phyloP scores from a whole-genome alignment of 23 tunicate species.

The Trididemnum clinides region DNA sequence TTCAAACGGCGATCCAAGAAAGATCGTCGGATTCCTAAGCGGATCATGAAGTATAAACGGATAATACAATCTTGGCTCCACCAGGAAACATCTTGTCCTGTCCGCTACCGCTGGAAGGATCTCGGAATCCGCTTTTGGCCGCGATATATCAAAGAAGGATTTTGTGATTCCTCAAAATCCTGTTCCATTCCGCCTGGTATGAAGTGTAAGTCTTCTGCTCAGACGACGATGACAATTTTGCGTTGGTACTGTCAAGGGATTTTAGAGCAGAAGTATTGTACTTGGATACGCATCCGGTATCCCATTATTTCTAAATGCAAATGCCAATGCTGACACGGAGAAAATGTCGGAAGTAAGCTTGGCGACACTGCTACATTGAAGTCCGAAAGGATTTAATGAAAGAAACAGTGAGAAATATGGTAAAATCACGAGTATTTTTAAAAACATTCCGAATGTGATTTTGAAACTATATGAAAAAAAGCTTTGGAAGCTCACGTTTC shows the following conservation, averaged over 20 bases:
- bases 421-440: not conserved
- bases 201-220: constrained; percentile 61
- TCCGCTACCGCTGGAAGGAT: constrained; percentile 78
- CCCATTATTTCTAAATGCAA: constrained; percentile 77
- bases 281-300: constrained; percentile 59
- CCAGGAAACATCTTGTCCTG: constrained; percentile 71
- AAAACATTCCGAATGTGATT: no score
- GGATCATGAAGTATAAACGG: constrained; percentile 25
- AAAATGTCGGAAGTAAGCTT: no score
- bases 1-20: constrained; percentile 34
- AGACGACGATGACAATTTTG: constrained; percentile 44
- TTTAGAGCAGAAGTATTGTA: constrained; percentile 64
- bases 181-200: constrained; percentile 86
- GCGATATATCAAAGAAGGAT: constrained; percentile 75
- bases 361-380: no score
- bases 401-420: no score
- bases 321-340: constrained; percentile 81
- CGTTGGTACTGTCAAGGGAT: constrained; percentile 90
- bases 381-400: no score
- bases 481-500: no score
- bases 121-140: constrained; percentile 87
- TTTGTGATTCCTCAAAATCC: constrained; percentile 66
- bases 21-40: not conserved
- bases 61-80: constrained; percentile 48
- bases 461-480: no score